phyloP scores from a whole-genome alignment of 2,888 invertebrate genomes.

The Amblyteles armatorius region DNA sequence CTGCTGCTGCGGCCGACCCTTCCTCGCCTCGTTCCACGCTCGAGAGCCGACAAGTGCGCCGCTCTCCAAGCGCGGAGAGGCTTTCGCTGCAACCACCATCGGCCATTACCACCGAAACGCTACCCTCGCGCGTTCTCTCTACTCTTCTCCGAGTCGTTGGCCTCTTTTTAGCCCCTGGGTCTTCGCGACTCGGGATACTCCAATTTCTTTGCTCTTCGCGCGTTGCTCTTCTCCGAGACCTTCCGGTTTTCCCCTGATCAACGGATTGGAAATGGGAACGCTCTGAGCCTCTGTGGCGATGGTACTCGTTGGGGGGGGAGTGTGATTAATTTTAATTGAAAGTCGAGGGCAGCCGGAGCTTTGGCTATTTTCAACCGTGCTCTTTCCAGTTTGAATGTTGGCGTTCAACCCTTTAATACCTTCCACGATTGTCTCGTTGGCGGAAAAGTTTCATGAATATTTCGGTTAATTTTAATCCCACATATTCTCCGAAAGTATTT shows the following conservation, averaged over 20 bases:
- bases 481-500: not conserved
- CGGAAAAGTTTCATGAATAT: not conserved
- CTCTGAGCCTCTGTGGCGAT: not conserved
- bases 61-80: constrained; percentile 59
- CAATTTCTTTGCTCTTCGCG: constrained; percentile 4
- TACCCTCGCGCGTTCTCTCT: constrained; percentile 29
- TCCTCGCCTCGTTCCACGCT: constrained; percentile 63
- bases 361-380: not conserved
- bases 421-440: not conserved
- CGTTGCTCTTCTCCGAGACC: constrained; percentile 25
- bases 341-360: not conserved
- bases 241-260: not conserved
- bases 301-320: not conserved
- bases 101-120: constrained; percentile 27
- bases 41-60: constrained; percentile 67
- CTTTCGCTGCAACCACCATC: constrained; percentile 48
- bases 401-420: not conserved
- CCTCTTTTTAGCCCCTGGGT: constrained; percentile 31
- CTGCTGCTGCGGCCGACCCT: constrained; percentile 54
- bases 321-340: not conserved
- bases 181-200: constrained; percentile 16
- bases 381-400: not conserved
- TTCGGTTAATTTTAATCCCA: not conserved
- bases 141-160: constrained; percentile 15
- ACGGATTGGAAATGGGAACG: not conserved